A percentile compares a stretch with the other conserved stretches of the same genome.
These are phyloP conservation scores for Danaus chrysippus DNA, from an alignment of 2,888 invertebrate species.

Conservation along the genomic window DNA sequence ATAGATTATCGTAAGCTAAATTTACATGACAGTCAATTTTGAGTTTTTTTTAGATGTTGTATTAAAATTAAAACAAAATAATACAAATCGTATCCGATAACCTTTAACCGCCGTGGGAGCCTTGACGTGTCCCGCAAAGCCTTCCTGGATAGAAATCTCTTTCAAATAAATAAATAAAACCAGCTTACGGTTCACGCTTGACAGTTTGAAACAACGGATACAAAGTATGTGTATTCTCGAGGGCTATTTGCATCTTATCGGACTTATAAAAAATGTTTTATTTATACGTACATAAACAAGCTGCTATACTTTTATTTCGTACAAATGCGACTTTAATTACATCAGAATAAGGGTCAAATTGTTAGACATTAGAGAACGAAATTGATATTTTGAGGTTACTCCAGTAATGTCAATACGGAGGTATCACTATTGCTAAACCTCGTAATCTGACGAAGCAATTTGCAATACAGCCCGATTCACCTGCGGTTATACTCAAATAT, in stretches of 20 bases:
- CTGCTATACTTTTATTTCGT: not conserved
- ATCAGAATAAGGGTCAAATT: not conserved
- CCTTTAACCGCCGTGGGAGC: constrained; percentile 27
- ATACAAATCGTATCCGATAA: constrained; percentile 15
- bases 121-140: constrained; percentile 31
- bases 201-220: constrained; percentile 25
- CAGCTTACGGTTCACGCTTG: constrained; percentile 31
- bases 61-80: too few species aligned
- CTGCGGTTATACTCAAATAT: constrained; percentile 49
- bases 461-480: constrained; percentile 41
- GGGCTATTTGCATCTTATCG: constrained; percentile 18
- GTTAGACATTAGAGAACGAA: not conserved
- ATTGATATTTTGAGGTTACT: constrained; percentile 3
- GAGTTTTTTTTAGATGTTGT: too few species aligned
- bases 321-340: too few species aligned
- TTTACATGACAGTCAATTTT: too few species aligned
- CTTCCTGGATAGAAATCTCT: constrained; percentile 30
- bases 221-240: constrained; percentile 15
- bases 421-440: constrained; percentile 25
- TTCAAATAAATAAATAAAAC: constrained; percentile 28
- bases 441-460: constrained; percentile 40
- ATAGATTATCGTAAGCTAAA: too few species aligned
- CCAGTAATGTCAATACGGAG: constrained; percentile 18
- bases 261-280: constrained; percentile 10
- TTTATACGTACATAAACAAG: constrained; percentile 10